Evolutionary conservation across 2,113 vertebrate genomes (phyloP), one percentile per base, ranked within the genome.

Genomic region (Pseudopipra pipra): DNA sequence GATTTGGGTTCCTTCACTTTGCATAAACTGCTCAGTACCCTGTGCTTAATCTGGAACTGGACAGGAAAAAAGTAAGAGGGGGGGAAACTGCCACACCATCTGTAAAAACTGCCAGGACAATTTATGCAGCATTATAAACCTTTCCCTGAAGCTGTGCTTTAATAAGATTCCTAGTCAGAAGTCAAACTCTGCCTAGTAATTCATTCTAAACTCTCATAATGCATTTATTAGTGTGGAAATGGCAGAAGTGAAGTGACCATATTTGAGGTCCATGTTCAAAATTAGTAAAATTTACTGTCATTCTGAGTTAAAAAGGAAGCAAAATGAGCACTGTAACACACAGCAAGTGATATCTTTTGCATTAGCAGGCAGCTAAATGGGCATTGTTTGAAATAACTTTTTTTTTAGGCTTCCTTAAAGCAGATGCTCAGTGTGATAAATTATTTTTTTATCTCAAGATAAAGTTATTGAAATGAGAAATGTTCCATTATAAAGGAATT

Each of bases 141-240:
- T 85, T 97, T 95, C 98, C 98, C 96, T 93, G 97, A 93, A 98
- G 98, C 96, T 93, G 89, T 93, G 85, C 96, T 98, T 98, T 98
- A 98, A 98, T 97, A 97, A 96, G 96, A 96, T 96, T 97, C 85
- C 77, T 85, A 96, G 93, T 97, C 93, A 96, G 94, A 96, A 97
- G 95, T 95, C 95, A 97, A 97, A 97, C 87, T 94, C 94, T 87
- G 86, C 93, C 54, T 79, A 66, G 94, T 97, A 96, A 98, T 95
- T 97, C 91, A 90, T 97, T 97, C 96, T 96, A 92, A 98, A 97
- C 90, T 97, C 96, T 96, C 96, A 95, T 97, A 97, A 95, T 91
- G 88, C 94, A 87, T 96, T 97, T 97, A 97, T 97, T 96, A 96
- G 94, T 77, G 95, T 95, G 97, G 93, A 97, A 97, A 93, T 73